Evolutionary conservation across 2,113 vertebrate species (phyloP), one percentile per base, ranked within the genome.

Genomic region (Anguilla japonica): DNA sequence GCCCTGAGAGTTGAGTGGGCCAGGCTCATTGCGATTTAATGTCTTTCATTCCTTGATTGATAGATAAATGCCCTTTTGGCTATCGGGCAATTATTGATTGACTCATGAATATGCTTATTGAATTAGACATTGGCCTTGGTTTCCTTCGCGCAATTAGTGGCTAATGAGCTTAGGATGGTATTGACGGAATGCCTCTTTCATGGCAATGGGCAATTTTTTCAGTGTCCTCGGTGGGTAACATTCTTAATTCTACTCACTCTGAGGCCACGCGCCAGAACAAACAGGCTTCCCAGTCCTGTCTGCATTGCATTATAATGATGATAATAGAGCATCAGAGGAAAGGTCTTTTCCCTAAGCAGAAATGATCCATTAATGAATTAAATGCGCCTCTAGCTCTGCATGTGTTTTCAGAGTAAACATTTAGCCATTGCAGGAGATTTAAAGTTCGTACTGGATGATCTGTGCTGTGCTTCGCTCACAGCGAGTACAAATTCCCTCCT

Each of bases 1-100:
- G 90, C 86, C 88, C 92, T 90, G 91, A 90, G 90, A 89, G 88
- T 88, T 80, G 29, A 79, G 11, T 34, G 34, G 40, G 79, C 79
- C 40, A 41, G 40, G 15, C 20, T 41, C 79, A 80, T 7, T 41
- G 40, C 7, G 79, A 80, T 41, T 18, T 22, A 80, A 80, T 80
- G 20, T 80, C 39, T 39, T 39, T n/a, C 40, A 41, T 29, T 80
- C 2, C 71, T 75, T 80, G 18, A 87, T 85, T 90, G 91, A 91
- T 91, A 92, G 87, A 87, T 84, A 86, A 89, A 91, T 88, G 41
- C 87, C 87, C 87, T 39, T 41, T 26, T 50, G 85, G 86, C 87
- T 88, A 84, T 41, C 53, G 87, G 87, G 29, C 67, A 56, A 88
- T 89, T 88, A 88, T 86, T 89, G 29, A 29, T 85, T n/a, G 89